Evolutionary conservation across 2,888 invertebrate genomes (phyloP).

Genomic region (Nomada flava): DNA sequence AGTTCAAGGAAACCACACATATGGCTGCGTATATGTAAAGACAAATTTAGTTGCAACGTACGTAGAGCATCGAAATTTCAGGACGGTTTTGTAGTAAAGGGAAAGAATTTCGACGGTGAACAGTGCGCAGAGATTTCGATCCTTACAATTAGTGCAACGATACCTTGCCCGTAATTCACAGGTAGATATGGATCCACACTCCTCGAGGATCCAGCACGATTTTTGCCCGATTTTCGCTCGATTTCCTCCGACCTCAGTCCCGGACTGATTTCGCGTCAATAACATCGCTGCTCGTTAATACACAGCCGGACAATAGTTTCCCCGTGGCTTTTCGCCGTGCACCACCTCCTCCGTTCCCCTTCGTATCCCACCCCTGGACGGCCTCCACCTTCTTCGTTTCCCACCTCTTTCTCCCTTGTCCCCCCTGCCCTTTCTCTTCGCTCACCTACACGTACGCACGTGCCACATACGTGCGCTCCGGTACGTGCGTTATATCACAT

Average conservation of each 20-base stretch:
- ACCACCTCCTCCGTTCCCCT: constrained; percentile 36
- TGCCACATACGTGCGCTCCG: constrained; percentile 25
- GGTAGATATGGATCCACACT: too few species aligned
- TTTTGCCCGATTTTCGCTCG: not conserved
- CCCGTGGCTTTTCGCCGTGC: constrained; percentile 70
- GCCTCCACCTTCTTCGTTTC: constrained; percentile 54
- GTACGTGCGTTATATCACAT: constrained; percentile 75
- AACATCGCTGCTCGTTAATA: constrained; percentile 76
- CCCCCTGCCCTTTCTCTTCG: constrained; percentile 49
- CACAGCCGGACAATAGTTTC: constrained; percentile 75
- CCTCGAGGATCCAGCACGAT: not conserved
- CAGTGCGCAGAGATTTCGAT: too few species aligned
- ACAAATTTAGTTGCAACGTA: too few species aligned
- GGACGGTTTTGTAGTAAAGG: too few species aligned
- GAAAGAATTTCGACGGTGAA: too few species aligned
- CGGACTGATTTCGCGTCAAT: constrained; percentile 72
- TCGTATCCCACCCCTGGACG: constrained; percentile 37
- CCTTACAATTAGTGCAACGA: too few species aligned
- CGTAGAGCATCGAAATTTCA: too few species aligned
- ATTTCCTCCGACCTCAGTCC: constrained; percentile 16
- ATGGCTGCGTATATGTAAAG: too few species aligned
- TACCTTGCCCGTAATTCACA: too few species aligned
- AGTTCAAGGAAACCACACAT: too few species aligned
- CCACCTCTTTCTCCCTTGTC: constrained; percentile 37
- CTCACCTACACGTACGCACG: constrained; percentile 58